Evolutionary conservation across 2,113 vertebrate species (phyloP), one percentile per base, ranked within the genome.

Genomic region (Ageneiosus marmoratus): DNA sequence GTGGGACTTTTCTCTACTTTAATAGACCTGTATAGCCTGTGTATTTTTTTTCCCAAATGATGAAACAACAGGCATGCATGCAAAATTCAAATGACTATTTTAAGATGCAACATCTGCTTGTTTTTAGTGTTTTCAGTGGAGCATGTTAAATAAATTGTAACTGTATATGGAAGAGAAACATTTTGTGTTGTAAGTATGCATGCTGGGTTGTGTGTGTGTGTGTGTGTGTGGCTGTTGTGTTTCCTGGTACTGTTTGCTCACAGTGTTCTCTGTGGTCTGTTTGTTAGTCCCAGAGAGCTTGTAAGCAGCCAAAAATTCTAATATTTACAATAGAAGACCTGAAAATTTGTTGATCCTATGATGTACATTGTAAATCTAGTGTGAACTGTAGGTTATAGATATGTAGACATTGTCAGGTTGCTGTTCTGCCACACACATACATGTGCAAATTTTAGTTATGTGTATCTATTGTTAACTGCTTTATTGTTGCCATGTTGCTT

Each of bases 111-210:
- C 87, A 51, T 73, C 13, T 41, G 16, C 75, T 82, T 85, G 80
- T 86, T 90, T 88, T 89, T 77, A 88, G 84, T 88, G 90, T 91
- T 91, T 90, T 78, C 87, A 89, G 80, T 80, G 84, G 88, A 67
- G 93, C 93, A 92, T 94, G 91, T 88, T 85, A 83, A 87, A 65
- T 77, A 67, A 22, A 55, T 84, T 29, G 60, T 82, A 27, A 72
- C 84, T 85, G 81, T 83, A 77, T 85, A 88, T 84, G 84, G 70
- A 86, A 81, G 84, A 65, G 85, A 73, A 80, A 81, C 24, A 34
- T 51, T 81, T 85, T 87, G 81, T 87, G 81, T 81, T 69, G 48
- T 65, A 86, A 91, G 89, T 90, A 70, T 87, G 86, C 90, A 88
- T 87, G 55, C 72, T 51, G 65, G 65, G 84, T 82, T 88, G 67